Percentiles rank a stretch among this genome's conserved stretches.
Evolutionary conservation across 2,113 vertebrate genomes (phyloP).

Genomic region (Rhegmatorhina hoffmannsi): DNA sequence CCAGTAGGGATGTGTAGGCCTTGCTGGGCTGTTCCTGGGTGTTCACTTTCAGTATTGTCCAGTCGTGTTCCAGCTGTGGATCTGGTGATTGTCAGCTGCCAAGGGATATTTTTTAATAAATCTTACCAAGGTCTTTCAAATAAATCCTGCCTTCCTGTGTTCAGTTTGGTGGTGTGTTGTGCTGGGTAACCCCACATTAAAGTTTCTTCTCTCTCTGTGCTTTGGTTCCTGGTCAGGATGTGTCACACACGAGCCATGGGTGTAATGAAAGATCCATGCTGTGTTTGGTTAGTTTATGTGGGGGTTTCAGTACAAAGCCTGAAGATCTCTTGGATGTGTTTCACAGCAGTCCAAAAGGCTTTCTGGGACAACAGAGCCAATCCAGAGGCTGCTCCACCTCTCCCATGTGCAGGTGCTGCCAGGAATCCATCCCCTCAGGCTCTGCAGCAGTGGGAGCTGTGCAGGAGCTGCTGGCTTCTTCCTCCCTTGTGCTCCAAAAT

Average conservation of each 20-base stretch:
- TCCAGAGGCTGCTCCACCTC: rapidly evolving
- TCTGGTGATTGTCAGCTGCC: constrained; percentile 13
- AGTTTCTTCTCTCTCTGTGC: not conserved
- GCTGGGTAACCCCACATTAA: not conserved
- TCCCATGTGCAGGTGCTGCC: not conserved
- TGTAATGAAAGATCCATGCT: rapidly evolving
- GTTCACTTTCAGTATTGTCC: not conserved
- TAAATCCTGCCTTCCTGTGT: not conserved
- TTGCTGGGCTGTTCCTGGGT: not conserved
- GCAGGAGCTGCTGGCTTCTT: not conserved
- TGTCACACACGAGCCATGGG: rapidly evolving
- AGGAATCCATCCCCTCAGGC: not conserved
- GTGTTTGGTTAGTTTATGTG: rapidly evolving
- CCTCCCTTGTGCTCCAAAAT: not conserved
- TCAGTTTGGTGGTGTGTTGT: not conserved
- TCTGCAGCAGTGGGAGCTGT: not conserved
- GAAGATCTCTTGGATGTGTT: not conserved
- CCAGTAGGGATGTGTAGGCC: not conserved
- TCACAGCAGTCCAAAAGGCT: not conserved
- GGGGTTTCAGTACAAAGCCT: not conserved
- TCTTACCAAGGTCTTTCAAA: not conserved
- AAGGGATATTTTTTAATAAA: constrained; percentile 54
- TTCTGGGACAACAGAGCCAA: not conserved
- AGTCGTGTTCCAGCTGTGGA: not conserved
- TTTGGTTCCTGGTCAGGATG: rapidly evolving